Conservation (phyloP, 2,113 vertebrate species). For the Plestiodon gilberti region DNA sequence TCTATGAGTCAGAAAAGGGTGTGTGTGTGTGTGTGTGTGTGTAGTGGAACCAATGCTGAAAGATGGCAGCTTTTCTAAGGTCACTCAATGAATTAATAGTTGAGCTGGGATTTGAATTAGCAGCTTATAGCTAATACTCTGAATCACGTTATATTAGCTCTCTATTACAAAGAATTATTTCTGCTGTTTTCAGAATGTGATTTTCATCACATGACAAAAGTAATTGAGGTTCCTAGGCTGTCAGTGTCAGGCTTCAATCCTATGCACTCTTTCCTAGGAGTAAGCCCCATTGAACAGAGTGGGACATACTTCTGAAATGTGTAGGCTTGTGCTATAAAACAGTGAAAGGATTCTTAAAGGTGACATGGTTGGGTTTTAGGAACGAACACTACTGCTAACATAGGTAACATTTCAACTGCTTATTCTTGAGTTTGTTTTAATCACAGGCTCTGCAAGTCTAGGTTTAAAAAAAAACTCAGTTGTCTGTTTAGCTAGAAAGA, state of each 20-base stretch:
- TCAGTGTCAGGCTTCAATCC: no score
- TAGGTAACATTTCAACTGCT: not conserved
- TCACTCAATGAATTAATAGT: not conserved
- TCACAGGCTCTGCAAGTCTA: slow-evolving; percentile 17
- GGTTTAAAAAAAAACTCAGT: slow-evolving; percentile 22
- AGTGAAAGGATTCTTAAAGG: slow-evolving; percentile 10
- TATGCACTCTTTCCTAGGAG: no score
- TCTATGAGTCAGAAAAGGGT: not conserved
- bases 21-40: no score
- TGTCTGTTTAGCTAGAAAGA: slow-evolving; percentile 33
- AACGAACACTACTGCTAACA: not conserved
- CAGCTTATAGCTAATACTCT: not conserved
- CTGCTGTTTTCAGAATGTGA: not conserved
- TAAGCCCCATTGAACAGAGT: no score
- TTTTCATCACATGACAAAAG: slow-evolving; percentile 16
- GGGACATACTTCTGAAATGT: no score
- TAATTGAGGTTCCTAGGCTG: not conserved
- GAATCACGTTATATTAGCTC: not conserved
- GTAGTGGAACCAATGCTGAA: not conserved
- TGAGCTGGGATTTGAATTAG: not conserved
- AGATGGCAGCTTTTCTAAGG: not conserved
- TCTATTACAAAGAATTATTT: not conserved
- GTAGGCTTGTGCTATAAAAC: not conserved
- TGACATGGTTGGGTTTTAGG: not conserved
- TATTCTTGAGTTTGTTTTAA: not conserved